Evolutionary conservation across 2,113 vertebrate species (phyloP), one percentile per base, ranked within the genome.

Genomic region (Haplotaxodon microlepis): DNA sequence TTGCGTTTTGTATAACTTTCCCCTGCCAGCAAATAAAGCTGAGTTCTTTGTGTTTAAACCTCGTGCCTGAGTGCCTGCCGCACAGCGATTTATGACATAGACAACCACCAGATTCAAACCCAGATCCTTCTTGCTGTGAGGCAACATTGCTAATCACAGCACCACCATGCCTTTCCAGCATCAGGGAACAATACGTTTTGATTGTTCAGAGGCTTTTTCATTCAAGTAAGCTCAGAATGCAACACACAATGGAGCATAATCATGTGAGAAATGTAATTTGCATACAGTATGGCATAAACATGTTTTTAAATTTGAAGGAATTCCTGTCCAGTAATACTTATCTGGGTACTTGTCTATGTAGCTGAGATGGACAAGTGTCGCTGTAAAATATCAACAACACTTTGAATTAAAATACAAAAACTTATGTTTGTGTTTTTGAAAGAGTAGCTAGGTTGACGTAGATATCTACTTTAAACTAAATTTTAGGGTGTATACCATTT

Each of bases 371-470:
- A 78, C 13, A 19, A 12, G 16, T 50, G 6, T 50, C 9, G 6
- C 42, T 19, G 27, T 29, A 31, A 47, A 76, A 50, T 76, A 29
- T 47, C 40, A 76, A 11, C 5, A 6, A 50, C 24, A 31, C 45
- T 29, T 50, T 50, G 24, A 31, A 78, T 78, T 50, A 19, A 66
- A 66, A 66, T 29, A 78, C 71, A 50, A 31, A 29, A 47, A 76
- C 24, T 4, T 29, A 38, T 8, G 14, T 47, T 76, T 31, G 71
- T 29, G 8, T 50, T 78, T 76, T 73, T 42, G 5, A 73, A 73
- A 47, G 21, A 17, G 12, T 47, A 47, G 17, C 19, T 38, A 66
- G 61, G 19, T 66, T 66, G 7, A 66, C 0, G 4, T 38, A 66
- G 17, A 38, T 66, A 71, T 16, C 38, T 73, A 73, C 13, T 45